Evolutionary conservation across 2,888 invertebrate genomes (phyloP).

Genomic region (Lordiphosa fenestrarum): DNA sequence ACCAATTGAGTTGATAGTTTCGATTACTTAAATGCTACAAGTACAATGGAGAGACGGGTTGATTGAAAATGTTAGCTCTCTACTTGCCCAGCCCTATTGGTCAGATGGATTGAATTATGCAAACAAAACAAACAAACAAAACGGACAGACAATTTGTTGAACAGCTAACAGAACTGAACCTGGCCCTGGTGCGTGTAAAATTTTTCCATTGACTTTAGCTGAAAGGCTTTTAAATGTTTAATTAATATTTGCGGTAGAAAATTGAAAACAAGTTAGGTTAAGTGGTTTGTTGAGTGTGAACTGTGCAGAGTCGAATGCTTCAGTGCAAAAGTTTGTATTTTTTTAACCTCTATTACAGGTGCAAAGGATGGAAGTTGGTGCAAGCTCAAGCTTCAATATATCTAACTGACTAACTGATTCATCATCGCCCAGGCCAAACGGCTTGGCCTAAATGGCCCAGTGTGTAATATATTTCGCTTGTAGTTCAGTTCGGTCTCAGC

Average conservation of each 20-base stretch:
- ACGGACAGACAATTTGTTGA: slow-evolving; percentile 13
- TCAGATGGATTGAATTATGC: slow-evolving; percentile 50
- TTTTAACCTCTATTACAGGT: too few species aligned
- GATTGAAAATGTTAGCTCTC: slow-evolving; percentile 41
- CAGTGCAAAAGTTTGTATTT: too few species aligned
- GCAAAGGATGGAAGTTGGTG: too few species aligned
- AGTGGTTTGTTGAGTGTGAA: too few species aligned
- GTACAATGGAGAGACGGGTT: slow-evolving; percentile 37
- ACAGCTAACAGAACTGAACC: not conserved
- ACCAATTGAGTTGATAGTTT: slow-evolving; percentile 8
- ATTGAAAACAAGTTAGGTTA: not conserved
- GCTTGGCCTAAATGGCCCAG: too few species aligned
- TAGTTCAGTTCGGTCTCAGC: too few species aligned
- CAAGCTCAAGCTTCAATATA: too few species aligned
- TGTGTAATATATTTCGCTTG: too few species aligned
- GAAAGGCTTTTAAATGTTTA: slow-evolving; percentile 22
- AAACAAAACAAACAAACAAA: slow-evolving; percentile 33
- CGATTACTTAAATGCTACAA: slow-evolving; percentile 50
- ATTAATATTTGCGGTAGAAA: slow-evolving; percentile 9
- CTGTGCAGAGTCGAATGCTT: too few species aligned
- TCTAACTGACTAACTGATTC: too few species aligned
- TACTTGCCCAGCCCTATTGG: slow-evolving; percentile 31
- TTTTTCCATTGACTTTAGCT: slow-evolving; percentile 14
- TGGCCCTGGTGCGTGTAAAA: slow-evolving; percentile 16
- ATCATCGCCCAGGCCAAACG: too few species aligned